Conservation (phyloP, 2,888 invertebrate genomes). For the Barypeithes pellucidus region DNA sequence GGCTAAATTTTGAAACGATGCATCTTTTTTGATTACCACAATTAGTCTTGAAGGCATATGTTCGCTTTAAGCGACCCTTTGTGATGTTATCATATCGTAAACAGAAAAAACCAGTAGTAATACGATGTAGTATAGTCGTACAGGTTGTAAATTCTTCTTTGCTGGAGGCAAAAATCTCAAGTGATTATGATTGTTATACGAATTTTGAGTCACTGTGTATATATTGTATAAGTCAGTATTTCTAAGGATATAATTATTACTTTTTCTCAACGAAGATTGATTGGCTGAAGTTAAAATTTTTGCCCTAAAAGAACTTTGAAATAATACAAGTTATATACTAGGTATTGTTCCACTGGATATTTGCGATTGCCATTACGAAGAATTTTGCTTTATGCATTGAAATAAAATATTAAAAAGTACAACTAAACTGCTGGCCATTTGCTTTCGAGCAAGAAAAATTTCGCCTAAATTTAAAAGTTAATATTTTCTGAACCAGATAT, state of each 20-base stretch:
- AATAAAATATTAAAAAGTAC: no score
- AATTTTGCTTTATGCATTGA: no score
- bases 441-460: no score
- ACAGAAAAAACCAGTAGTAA: constrained; percentile 63
- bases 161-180: constrained; percentile 66
- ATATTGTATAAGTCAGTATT: constrained; percentile 70
- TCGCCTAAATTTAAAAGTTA: no score
- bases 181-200: constrained; percentile 71
- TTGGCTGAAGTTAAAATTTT: constrained; percentile 27
- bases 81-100: constrained; percentile 87
- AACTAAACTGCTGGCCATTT: no score
- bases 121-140: constrained; percentile 59
- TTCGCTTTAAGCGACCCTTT: constrained; percentile 71
- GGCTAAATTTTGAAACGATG: neutral
- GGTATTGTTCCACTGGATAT: neutral
- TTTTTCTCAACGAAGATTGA: constrained; percentile 36
- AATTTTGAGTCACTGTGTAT: constrained; percentile 69
- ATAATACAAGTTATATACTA: neutral
- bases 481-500: no score
- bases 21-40: constrained; percentile 23
- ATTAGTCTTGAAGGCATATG: constrained; percentile 63
- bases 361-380: no score
- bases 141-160: constrained; percentile 64
- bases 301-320: constrained; percentile 6
- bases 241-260: constrained; percentile 65